A percentile compares a stretch with the other conserved stretches of the same genome.
Conservation (phyloP, 1,140 invertebrate species). For the Drosophila rufa region DNA sequence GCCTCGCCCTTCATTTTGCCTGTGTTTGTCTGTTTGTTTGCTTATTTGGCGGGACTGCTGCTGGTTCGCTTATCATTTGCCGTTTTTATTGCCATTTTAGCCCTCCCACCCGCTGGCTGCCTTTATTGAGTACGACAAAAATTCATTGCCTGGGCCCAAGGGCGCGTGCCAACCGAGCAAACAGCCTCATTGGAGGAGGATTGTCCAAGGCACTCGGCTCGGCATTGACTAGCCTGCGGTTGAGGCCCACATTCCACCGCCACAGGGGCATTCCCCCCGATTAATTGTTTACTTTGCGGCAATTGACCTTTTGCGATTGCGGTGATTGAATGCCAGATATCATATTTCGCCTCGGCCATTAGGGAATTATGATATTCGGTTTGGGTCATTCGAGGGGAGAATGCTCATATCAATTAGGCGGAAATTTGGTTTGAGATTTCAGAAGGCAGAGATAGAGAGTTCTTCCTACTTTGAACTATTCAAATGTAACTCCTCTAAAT, state of each 20-base stretch:
- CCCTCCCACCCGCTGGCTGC: conserved; percentile 38
- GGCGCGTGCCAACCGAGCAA: conserved; percentile 54
- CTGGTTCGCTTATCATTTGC: conserved; percentile 78
- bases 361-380: conserved; percentile 58
- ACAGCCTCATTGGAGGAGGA: conserved; percentile 47
- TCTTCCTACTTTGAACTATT: no score
- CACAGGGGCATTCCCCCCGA: conserved; percentile 5
- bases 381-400: neutral
- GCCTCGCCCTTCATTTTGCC: conserved; percentile 48
- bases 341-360: conserved; percentile 42
- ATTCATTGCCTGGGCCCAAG: conserved; percentile 65
- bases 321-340: conserved; percentile 55
- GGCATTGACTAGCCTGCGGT: conserved; percentile 32
- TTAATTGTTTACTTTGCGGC: conserved; percentile 77
- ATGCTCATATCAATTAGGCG: neutral
- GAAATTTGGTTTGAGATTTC: conserved; percentile 3
- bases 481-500: no score
- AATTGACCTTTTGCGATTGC: conserved; percentile 63
- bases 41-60: conserved; percentile 70
- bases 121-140: conserved; percentile 72
- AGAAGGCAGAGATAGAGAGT: neutral
- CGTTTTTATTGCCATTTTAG: conserved; percentile 79
- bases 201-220: conserved; percentile 32
- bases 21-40: conserved; percentile 58
- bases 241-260: conserved; percentile 3